These are phyloP conservation scores for Gonatopus flavifemur DNA, from an alignment of 1,140 invertebrate genomes.

Conservation along the genomic window DNA sequence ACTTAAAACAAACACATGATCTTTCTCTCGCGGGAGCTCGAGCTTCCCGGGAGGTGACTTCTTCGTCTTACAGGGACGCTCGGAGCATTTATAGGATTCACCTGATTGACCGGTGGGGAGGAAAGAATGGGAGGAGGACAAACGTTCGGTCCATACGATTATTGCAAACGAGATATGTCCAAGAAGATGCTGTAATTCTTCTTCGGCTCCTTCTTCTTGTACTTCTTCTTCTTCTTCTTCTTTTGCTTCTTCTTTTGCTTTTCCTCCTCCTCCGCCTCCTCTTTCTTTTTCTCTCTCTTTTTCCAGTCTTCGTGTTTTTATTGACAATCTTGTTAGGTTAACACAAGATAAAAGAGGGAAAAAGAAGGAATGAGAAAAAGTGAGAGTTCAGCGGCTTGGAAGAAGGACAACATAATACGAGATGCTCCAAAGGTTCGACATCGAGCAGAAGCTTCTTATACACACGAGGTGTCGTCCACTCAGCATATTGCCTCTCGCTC, in stretches of 20 bases:
- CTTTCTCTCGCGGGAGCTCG: slow-evolving; percentile 45
- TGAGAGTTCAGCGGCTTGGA: slow-evolving; percentile 12
- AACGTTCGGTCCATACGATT: slow-evolving; percentile 46
- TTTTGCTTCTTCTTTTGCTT: too few relatives aligned
- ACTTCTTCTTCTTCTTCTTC: neutral
- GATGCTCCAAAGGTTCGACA: slow-evolving; percentile 19
- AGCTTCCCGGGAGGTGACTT: slow-evolving; percentile 52
- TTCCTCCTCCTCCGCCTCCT: too few relatives aligned
- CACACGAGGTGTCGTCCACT: too few relatives aligned
- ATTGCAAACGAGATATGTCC: slow-evolving; percentile 35
- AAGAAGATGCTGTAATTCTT: slow-evolving; percentile 51
- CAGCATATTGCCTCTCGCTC: too few relatives aligned
- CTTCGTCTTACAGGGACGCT: slow-evolving; percentile 41
- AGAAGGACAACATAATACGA: slow-evolving; percentile 18
- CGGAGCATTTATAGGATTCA: slow-evolving; percentile 60
- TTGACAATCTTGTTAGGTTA: too few relatives aligned
- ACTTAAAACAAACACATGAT: slow-evolving; percentile 45
- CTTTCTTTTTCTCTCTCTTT: too few relatives aligned
- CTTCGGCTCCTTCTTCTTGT: slow-evolving; percentile 18
- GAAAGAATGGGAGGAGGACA: too few relatives aligned
- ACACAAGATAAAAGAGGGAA: slow-evolving; percentile 9
- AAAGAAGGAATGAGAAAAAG: slow-evolving; percentile 26
- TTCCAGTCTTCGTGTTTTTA: too few relatives aligned
- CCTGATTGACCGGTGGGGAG: slow-evolving; percentile 42
- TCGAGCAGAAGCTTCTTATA: too few relatives aligned